A percentile compares a stretch with the other conserved stretches of the same genome.
These are phyloP conservation scores for Dolichoris vasculosae DNA, from an alignment of 1,140 invertebrate species.

Conservation along the genomic window DNA sequence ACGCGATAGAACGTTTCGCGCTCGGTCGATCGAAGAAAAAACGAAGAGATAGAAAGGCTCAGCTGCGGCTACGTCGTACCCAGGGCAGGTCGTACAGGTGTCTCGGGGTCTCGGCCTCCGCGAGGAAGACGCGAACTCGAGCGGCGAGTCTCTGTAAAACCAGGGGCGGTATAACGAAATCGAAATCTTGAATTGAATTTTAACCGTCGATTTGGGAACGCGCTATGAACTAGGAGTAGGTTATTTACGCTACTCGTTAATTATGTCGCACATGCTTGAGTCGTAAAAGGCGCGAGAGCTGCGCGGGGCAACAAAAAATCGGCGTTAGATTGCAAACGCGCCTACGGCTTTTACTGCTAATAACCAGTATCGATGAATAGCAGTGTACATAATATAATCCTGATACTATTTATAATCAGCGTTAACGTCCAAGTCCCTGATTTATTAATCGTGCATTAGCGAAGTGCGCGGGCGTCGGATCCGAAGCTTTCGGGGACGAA, in stretches of 20 bases:
- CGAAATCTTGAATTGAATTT: constrained; percentile 35
- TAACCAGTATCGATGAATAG: not conserved
- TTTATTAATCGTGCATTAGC: not conserved
- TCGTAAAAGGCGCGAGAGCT: not conserved
- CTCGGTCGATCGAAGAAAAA: too few species aligned
- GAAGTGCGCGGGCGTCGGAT: not conserved
- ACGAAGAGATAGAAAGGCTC: constrained; percentile 21
- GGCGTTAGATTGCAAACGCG: not conserved
- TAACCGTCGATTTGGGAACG: constrained; percentile 1
- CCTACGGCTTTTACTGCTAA: not conserved
- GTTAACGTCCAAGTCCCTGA: not conserved
- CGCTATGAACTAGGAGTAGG: too few species aligned
- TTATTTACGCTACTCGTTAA: constrained; percentile 4
- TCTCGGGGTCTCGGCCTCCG: not conserved
- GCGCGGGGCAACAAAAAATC: not conserved
- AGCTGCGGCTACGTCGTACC: not conserved
- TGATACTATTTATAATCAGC: constrained; percentile 3
- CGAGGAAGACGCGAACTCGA: not conserved
- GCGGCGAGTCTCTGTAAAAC: not conserved
- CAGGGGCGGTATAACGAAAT: not conserved
- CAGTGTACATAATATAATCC: not conserved
- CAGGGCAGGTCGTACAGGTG: constrained; percentile 8
- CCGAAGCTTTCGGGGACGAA: not conserved
- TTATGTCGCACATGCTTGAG: constrained; percentile 23
- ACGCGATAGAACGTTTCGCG: not conserved